Percentiles rank a stretch among this genome's conserved stretches.
Conservation (phyloP, 2,888 invertebrate genomes). For the Meandrusa payeni region DNA sequence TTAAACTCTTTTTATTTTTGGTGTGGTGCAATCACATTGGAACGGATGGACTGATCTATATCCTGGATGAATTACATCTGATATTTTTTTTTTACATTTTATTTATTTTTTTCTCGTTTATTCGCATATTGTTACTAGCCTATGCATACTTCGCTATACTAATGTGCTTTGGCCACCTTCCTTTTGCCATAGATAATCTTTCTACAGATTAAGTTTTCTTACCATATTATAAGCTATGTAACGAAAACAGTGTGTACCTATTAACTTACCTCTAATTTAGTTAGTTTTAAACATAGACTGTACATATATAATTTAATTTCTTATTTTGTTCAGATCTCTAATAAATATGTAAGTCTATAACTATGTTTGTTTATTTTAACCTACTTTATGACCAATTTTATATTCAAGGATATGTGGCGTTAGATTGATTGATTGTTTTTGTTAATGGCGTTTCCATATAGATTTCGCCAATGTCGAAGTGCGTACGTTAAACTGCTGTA, state of each 20-base stretch:
- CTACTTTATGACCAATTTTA: no score
- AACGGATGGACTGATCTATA: constrained; percentile 74
- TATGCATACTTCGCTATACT: constrained; percentile 47
- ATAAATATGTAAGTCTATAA: constrained; percentile 80
- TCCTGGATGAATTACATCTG: no score
- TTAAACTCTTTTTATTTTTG: no score
- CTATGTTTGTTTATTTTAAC: constrained; percentile 40
- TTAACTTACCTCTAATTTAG: constrained; percentile 79
- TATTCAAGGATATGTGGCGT: no score
- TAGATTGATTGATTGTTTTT: no score
- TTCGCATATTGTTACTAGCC: constrained; percentile 41
- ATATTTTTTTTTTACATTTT: constrained; percentile 34
- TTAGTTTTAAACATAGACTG: constrained; percentile 81
- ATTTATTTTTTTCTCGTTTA: constrained; percentile 45
- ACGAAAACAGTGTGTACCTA: constrained; percentile 76
- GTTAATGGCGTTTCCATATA: no score
- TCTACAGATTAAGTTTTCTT: constrained; percentile 40
- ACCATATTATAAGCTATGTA: constrained; percentile 61
- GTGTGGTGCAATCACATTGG: constrained; percentile 63
- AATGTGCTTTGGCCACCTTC: constrained; percentile 46
- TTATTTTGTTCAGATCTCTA: constrained; percentile 82
- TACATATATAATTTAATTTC: constrained; percentile 82
- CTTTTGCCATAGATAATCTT: constrained; percentile 56
- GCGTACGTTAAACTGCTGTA: no score
- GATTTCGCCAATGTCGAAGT: no score